Conservation (phyloP, 2,888 invertebrate genomes). For the Nomada goodeniana region DNA sequence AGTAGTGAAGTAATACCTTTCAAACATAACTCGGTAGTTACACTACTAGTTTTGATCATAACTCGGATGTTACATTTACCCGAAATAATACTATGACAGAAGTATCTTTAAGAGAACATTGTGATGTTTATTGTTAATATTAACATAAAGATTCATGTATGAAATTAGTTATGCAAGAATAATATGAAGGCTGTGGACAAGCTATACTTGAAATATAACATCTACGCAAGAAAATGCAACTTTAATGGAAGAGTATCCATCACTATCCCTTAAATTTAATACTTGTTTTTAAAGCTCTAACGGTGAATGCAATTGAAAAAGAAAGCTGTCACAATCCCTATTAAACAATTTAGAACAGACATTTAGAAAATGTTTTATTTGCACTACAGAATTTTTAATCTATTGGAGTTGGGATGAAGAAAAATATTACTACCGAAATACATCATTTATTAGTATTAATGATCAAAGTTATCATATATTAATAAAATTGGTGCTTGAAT, state of each 20-base stretch:
- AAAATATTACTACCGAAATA: neutral
- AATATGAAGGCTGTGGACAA: slow-evolving; percentile 74
- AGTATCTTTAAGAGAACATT: slow-evolving; percentile 65
- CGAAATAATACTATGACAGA: slow-evolving; percentile 44
- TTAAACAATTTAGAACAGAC: too few species aligned
- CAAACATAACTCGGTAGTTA: slow-evolving; percentile 38
- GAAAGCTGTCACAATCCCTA: too few species aligned
- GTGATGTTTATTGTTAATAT: slow-evolving; percentile 71
- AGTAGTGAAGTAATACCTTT: slow-evolving; percentile 21
- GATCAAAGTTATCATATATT: slow-evolving; percentile 20
- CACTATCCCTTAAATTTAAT: slow-evolving; percentile 51
- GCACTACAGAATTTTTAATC: neutral
- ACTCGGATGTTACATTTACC: slow-evolving; percentile 42
- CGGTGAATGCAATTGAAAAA: slow-evolving; percentile 8
- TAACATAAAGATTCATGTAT: slow-evolving; percentile 71
- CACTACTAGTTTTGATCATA: slow-evolving; percentile 44
- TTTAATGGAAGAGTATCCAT: slow-evolving; percentile 57
- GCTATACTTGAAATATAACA: slow-evolving; percentile 72
- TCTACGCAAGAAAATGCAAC: slow-evolving; percentile 55
- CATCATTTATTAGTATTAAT: neutral
- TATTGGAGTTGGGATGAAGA: neutral
- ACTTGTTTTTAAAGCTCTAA: slow-evolving; percentile 3
- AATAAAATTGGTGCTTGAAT: slow-evolving; percentile 9
- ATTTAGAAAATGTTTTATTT: too few species aligned
- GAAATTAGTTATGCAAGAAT: slow-evolving; percentile 65